Evolutionary conservation across 2,797 vertebrate genomes (phyloP).

Genomic region (Natrix natrix): DNA sequence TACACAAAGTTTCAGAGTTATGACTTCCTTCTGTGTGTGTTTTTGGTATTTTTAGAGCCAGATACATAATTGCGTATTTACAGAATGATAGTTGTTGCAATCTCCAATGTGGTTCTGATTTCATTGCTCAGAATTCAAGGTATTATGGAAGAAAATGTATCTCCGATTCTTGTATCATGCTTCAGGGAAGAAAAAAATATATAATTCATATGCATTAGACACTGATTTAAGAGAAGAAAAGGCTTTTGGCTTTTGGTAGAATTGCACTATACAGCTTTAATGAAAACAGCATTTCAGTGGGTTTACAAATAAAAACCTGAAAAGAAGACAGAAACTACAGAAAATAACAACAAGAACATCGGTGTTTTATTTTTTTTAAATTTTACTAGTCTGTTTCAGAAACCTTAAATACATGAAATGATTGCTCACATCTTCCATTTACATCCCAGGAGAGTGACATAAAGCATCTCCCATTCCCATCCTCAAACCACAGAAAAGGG

Average conservation of each 20-base stretch:
- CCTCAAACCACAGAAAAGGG: not conserved
- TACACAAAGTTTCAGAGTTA: not conserved
- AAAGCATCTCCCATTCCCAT: slow-evolving; percentile 52
- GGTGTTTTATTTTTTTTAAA: slow-evolving; percentile 74
- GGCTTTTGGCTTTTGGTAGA: slow-evolving; percentile 52
- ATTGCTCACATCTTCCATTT: slow-evolving; percentile 74
- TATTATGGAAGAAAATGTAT: slow-evolving; percentile 34
- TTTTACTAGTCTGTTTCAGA: slow-evolving; percentile 72
- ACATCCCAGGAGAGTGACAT: slow-evolving; percentile 68
- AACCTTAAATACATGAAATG: slow-evolving; percentile 69
- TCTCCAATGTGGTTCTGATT: not conserved
- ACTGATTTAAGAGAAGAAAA: slow-evolving; percentile 68
- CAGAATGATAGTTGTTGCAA: not conserved
- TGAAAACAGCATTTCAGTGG: slow-evolving; percentile 74
- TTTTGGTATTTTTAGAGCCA: not conserved
- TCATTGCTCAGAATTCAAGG: slow-evolving; percentile 24
- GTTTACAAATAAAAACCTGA: slow-evolving; percentile 72
- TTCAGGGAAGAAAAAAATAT: slow-evolving; percentile 56
- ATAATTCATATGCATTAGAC: slow-evolving; percentile 62
- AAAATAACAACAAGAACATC: slow-evolving; percentile 63
- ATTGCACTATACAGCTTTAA: slow-evolving; percentile 69
- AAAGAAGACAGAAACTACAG: slow-evolving; percentile 70
- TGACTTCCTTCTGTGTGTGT: not conserved
- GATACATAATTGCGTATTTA: not conserved
- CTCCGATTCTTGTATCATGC: slow-evolving; percentile 47